Base-by-base conservation (phyloP, 2,113 vertebrate genomes). In the Prietella phreatophila region DNA sequence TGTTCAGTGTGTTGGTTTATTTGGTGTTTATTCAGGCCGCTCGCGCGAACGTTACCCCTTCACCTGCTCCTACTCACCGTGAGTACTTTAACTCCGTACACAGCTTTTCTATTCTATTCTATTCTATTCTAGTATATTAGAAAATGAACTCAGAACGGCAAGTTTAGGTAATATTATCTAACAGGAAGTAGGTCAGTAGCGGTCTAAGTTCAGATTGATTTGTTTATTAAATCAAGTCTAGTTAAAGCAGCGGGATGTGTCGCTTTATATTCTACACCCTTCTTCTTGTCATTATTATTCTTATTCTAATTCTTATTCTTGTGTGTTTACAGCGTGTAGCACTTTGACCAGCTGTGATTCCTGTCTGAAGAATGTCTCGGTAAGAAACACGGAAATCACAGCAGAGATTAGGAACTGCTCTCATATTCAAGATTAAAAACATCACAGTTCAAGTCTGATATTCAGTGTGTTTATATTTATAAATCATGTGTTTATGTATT, bases 341-440 rank as follows among this genome's bases (percentile, higher is more conserved):
- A 27, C 53, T 14, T 9, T 27, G 8, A 88, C 67, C 53, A 79
- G 83, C 80, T 91, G 90, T 88, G 90, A 91, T 2, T 71, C 61
- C 25, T 91, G 90, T 67, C 86, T 91, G 14, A 1, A 63, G n/a
- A 91, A 91, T 81, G 53, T 55, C 82, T 88, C 87, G 14, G 83
- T 88, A 78, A 84, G 87, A 78, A 83, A 56, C 6, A 20, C n/a
- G 5, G 27, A n/a, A 69, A 14, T 42, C 67, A 36, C 67, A 71
- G 67, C 67, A 30, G 13, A 33, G 13, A 30, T 4, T 4, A 30
- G 1, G 14, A 61, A 22, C 58, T 61, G 20, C 5, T 61, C 58
- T 22, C 58, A 61, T 22, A 25, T 22, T 60, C 22, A 60, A 61
- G 20, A 61, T 22, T 2, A 61, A 61, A 61, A 61, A 22, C 20